Percentiles rank a stretch among this genome's conserved stretches.
phyloP scores from a whole-genome alignment of 2,113 vertebrate genomes.

The Furnarius figulus region DNA sequence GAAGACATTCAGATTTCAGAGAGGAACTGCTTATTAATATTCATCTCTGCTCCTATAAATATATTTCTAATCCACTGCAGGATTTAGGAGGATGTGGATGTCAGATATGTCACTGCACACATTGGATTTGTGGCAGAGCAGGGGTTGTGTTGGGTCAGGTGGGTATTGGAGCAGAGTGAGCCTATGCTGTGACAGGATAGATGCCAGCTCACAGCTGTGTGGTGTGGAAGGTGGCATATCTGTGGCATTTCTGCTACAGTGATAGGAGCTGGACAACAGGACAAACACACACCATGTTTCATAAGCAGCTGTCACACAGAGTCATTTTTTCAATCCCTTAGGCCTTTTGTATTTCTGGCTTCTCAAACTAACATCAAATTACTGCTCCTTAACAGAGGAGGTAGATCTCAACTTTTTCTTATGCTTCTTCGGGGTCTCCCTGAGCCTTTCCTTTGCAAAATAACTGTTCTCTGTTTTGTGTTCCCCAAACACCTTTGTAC shows the following conservation, averaged over 20 bases:
- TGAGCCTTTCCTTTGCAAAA: background rate
- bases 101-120: background rate
- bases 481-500: background rate
- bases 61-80: constrained; percentile 15
- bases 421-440: background rate
- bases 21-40: constrained; percentile 38
- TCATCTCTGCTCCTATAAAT: background rate
- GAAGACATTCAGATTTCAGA: background rate
- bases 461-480: background rate
- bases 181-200: background rate
- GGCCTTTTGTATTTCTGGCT: background rate
- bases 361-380: background rate
- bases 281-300: background rate
- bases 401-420: background rate
- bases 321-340: background rate
- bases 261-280: background rate
- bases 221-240: background rate
- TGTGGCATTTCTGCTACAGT: background rate
- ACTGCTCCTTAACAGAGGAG: background rate
- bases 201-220: background rate
- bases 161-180: background rate
- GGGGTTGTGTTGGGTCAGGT: background rate
- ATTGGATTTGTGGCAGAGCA: background rate
- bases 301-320: background rate
- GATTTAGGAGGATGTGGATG: background rate